Percentiles rank a stretch among this genome's conserved stretches.
Conservation (phyloP, 1,140 invertebrate species). For the Drosophila erecta region DNA sequence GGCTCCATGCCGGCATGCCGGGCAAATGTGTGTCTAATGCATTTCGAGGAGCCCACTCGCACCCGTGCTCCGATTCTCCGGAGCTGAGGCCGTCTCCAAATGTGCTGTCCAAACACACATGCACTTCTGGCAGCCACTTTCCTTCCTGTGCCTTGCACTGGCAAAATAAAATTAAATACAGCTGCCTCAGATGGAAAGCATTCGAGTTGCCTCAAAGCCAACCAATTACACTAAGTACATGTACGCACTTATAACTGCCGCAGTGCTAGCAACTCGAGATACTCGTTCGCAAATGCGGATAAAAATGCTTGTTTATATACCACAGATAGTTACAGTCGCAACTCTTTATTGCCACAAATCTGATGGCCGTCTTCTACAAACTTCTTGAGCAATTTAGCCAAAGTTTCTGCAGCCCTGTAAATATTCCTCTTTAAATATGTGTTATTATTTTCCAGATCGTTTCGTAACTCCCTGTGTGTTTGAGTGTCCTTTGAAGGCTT, state of each 20-base stretch:
- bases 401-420: too few relatives aligned
- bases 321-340: too few relatives aligned
- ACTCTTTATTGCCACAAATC: too few relatives aligned
- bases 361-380: too few relatives aligned
- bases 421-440: too few relatives aligned
- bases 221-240: conserved; percentile 3
- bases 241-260: background rate
- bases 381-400: too few relatives aligned
- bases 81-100: conserved; percentile 33
- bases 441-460: background rate
- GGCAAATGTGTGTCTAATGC: conserved; percentile 42
- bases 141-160: conserved; percentile 1
- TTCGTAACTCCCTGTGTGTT: background rate
- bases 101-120: conserved; percentile 46
- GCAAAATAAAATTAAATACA: conserved; percentile 4
- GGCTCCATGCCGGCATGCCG: background rate
- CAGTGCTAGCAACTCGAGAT: too few relatives aligned
- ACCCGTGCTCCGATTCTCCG: conserved; percentile 2
- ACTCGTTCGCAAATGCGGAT: too few relatives aligned
- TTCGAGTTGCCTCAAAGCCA: background rate
- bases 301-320: too few relatives aligned
- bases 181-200: background rate
- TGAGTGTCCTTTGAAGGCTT: background rate
- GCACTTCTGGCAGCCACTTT: background rate
- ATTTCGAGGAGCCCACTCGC: conserved; percentile 17